Base-by-base conservation (phyloP, 1,140 invertebrate genomes). In the Pseudobourletiella spinata region DNA sequence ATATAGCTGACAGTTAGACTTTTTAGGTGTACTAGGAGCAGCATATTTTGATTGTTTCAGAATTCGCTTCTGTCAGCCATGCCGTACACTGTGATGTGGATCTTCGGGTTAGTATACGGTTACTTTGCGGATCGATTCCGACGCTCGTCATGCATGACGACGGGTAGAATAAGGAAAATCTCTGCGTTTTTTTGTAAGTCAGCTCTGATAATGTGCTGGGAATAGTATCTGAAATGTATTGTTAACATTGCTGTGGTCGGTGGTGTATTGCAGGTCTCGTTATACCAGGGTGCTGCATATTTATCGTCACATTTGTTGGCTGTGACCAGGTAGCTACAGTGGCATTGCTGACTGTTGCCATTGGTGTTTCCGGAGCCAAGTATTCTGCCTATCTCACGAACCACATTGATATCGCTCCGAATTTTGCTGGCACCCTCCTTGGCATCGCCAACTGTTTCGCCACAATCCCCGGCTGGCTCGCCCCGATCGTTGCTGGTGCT, bases 61-160 rank as follows among this genome's bases (percentile, higher is more conserved):
- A 89, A 88, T 71, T 82, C 85, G 16, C 77, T 82, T 0, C 76
- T 85, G 1, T 86, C 84, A 20, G 79, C 86, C 0, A 70, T 87
- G 26, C 86, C 86, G 18, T 89, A 85, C 73, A 78, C 88, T 8
- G 81, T 81, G 24, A 82, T 88, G 77, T 88, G 86, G 82, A 73
- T 88, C 30, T 87, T 87, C 72, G 86, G 85, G 46, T 82, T 88
- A 69, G 71, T 75, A 63, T 77, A 86, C 2, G 84, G 85, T 65
- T 83, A 82, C 70, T 70, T 79, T 11, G 74, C 87, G 63, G 82
- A 86, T 63, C 77, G 75, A 20, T 72, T 87, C 44, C 80, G 84
- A 39, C 72, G 73, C 0, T 85, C 80, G 69, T 75, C 77, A 59
- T 73, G 75, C 64, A 84, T 89, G 43, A 82, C 79, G 22, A 84